phyloP scores from a whole-genome alignment of 2,113 vertebrate genomes.

The Oostethus manadensis region DNA sequence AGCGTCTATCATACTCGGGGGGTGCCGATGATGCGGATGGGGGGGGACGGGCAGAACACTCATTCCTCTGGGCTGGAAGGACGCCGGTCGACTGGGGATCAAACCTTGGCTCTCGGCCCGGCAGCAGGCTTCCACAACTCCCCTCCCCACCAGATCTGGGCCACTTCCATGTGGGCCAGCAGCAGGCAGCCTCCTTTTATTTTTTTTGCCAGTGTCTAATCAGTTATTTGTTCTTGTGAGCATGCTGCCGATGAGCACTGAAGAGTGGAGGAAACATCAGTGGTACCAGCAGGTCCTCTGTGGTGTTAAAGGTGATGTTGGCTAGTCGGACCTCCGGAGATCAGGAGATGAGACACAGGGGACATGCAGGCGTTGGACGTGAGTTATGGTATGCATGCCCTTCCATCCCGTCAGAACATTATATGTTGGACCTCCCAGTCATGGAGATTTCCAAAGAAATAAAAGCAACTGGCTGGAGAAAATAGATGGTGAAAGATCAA shows the following conservation, averaged over 20 bases:
- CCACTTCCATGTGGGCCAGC: slow-evolving; percentile 67
- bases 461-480: background rate
- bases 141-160: slow-evolving; percentile 61
- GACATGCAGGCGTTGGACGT: slow-evolving; percentile 2
- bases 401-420: slow-evolving; percentile 12
- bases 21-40: slow-evolving; percentile 32
- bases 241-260: slow-evolving; percentile 54
- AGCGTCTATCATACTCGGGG: slow-evolving; percentile 68
- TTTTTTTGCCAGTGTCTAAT: slow-evolving; percentile 58
- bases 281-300: slow-evolving; percentile 44
- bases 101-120: slow-evolving; percentile 60
- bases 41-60: slow-evolving; percentile 40
- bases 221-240: slow-evolving; percentile 62
- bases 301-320: slow-evolving; percentile 41
- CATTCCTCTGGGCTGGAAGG: slow-evolving; percentile 63
- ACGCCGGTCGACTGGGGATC: slow-evolving; percentile 60
- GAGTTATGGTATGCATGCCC: slow-evolving; percentile 6
- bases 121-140: slow-evolving; percentile 56
- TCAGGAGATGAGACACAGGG: slow-evolving; percentile 28
- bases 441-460: background rate
- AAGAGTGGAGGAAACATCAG: slow-evolving; percentile 40
- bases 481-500: background rate
- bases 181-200: slow-evolving; percentile 40
- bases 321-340: slow-evolving; percentile 40
- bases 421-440: background rate